phyloP scores from a whole-genome alignment of 2,113 vertebrate genomes.

The Zosterops lateralis region DNA sequence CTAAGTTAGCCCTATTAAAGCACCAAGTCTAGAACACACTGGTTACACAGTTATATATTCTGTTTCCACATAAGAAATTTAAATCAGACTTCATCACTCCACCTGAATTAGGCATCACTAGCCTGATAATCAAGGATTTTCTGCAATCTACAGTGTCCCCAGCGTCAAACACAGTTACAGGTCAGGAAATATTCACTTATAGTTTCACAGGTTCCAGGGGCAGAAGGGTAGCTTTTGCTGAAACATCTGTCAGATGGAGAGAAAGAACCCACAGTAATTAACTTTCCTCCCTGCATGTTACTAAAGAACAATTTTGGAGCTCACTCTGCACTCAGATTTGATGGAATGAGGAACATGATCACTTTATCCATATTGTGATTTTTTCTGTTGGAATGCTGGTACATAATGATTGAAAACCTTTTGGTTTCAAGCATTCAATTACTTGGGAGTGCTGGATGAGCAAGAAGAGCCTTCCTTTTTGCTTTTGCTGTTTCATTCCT shows the following conservation, averaged over 20 bases:
- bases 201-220: not conserved
- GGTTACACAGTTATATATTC: not conserved
- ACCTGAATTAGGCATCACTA: not conserved
- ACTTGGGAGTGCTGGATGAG: not conserved
- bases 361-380: not conserved
- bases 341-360: not conserved
- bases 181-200: not conserved
- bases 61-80: not conserved
- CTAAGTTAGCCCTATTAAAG: not conserved
- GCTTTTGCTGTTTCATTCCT: not conserved
- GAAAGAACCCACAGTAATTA: not conserved
- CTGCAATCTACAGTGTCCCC: not conserved
- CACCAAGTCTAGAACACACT: not conserved
- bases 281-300: not conserved
- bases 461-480: not conserved
- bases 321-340: not conserved
- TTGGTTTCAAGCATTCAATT: not conserved
- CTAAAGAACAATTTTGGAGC: not conserved
- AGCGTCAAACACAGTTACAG: not conserved
- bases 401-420: rapidly evolving
- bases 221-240: not conserved
- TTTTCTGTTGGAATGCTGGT: not conserved
- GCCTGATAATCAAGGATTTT: not conserved
- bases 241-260: not conserved
- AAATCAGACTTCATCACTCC: not conserved